phyloP scores from a whole-genome alignment of 2,113 vertebrate species.

The Oncorhynchus tshawytscha region DNA sequence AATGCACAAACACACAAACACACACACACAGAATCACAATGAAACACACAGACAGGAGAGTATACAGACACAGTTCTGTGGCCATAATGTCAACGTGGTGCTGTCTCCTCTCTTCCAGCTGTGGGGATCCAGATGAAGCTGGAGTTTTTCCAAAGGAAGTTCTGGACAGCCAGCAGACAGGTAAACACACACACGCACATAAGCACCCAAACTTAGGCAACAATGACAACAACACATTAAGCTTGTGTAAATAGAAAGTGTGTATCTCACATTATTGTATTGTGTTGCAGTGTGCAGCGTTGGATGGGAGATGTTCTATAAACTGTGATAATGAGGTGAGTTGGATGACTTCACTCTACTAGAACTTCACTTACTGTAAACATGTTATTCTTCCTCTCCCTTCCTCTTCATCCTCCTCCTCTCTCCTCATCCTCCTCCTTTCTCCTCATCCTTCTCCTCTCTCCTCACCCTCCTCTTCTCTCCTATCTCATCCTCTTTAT shows the following conservation, averaged over 20 bases:
- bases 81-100: conserved; percentile 31
- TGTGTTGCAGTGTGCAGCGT: conserved; percentile 83
- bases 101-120: conserved; percentile 79
- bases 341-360: conserved; percentile 4
- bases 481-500: background rate
- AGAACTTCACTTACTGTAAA: no score
- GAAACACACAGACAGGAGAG: background rate
- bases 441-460: background rate
- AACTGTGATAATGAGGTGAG: conserved; percentile 96
- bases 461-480: background rate
- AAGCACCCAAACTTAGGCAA: conserved; percentile 11
- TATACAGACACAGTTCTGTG: background rate
- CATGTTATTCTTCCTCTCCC: background rate
- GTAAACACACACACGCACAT: conserved; percentile 62
- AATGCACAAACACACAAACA: background rate
- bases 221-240: background rate
- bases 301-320: conserved; percentile 93
- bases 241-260: background rate
- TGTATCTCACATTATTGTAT: background rate
- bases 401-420: background rate
- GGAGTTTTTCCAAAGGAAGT: conserved; percentile 97
- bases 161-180: conserved; percentile 99
- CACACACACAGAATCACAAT: background rate
- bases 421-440: background rate
- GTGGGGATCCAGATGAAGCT: conserved; percentile 99